These are phyloP conservation scores for Indicator maculatus DNA, from an alignment of 2,113 vertebrate species.

Conservation along the genomic window DNA sequence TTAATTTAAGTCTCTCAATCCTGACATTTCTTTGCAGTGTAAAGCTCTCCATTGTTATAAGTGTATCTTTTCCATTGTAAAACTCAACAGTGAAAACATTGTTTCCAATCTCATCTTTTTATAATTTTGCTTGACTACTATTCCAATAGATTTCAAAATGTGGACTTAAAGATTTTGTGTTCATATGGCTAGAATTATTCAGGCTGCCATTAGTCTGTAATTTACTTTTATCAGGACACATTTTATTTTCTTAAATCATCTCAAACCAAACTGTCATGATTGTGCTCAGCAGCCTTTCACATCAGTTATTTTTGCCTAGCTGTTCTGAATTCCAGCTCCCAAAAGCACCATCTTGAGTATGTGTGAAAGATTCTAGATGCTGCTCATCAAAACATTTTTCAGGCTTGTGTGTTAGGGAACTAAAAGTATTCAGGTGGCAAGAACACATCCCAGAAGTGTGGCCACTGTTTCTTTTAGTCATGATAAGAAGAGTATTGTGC, in stretches of 20 bases:
- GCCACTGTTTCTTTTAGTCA: background rate
- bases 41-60: conserved; percentile 38
- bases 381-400: background rate
- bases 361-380: background rate
- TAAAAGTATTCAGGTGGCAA: background rate
- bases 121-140: conserved; percentile 7
- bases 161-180: conserved; percentile 4
- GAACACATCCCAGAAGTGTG: background rate
- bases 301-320: background rate
- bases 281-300: background rate
- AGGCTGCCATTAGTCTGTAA: background rate
- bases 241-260: background rate
- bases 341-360: background rate
- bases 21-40: background rate
- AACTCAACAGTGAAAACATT: conserved; percentile 26
- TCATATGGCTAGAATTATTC: background rate
- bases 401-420: background rate
- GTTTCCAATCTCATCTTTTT: conserved; percentile 30
- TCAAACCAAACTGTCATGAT: background rate
- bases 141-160: conserved; percentile 15
- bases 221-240: background rate
- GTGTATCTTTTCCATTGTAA: background rate
- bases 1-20: conserved; percentile 5
- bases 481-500: background rate
- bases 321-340: background rate